Evolutionary conservation across 2,888 invertebrate species (phyloP).

Genomic region (Acanthococcus lagerstroemiae): DNA sequence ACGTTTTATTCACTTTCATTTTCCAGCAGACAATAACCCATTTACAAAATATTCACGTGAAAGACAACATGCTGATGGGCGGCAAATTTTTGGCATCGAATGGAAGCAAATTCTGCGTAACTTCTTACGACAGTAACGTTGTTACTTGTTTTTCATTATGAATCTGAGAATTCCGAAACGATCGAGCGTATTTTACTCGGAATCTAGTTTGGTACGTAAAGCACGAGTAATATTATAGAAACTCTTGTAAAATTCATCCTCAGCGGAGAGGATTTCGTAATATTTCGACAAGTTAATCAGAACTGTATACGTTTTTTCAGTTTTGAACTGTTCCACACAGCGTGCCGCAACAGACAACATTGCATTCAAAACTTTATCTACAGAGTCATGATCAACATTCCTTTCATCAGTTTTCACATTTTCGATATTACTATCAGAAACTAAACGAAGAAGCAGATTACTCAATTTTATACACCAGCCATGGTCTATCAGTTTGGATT

Average conservation of each 20-base stretch:
- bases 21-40: slow-evolving; percentile 37
- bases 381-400: slow-evolving; percentile 14
- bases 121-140: slow-evolving; percentile 38
- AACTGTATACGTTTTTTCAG: neutral
- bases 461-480: slow-evolving; percentile 33
- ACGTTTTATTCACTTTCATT: too few relatives aligned
- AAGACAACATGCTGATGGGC: slow-evolving; percentile 39
- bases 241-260: neutral
- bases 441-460: neutral
- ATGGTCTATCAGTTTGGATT: slow-evolving; percentile 38
- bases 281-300: slow-evolving; percentile 5
- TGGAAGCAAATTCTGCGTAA: slow-evolving; percentile 39
- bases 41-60: slow-evolving; percentile 36
- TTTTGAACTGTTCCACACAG: neutral
- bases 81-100: slow-evolving; percentile 38
- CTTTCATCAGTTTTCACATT: neutral
- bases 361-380: slow-evolving; percentile 17
- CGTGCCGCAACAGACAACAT: neutral
- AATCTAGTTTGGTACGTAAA: neutral
- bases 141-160: slow-evolving; percentile 37
- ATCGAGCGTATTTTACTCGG: neutral
- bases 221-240: slow-evolving; percentile 1
- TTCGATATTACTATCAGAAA: neutral
- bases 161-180: neutral
- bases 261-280: slow-evolving; percentile 7